Evolutionary conservation across 2,113 vertebrate genomes (phyloP), one percentile per base, ranked within the genome.

Genomic region (Boleophthalmus pectinirostris): DNA sequence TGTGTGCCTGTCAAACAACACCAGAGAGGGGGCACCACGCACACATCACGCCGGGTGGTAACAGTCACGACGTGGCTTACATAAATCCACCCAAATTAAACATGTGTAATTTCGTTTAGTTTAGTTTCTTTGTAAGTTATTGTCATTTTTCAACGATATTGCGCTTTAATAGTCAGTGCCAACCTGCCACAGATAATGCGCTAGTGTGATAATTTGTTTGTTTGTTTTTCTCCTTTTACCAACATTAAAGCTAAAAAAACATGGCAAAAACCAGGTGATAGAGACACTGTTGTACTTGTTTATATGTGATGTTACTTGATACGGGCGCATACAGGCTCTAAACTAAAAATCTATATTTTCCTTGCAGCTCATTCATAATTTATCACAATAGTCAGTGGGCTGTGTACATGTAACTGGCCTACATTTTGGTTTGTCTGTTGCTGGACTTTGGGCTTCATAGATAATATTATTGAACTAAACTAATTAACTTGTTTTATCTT

Each of bases 1-100:
- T 33, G 16, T 7, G 60, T 10, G 25, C 18, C 29, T 38, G 61
- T 64, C 29, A 38, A 64, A 38, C 61, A 64, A 0, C 29, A 58
- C 11, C 53, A 4, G 18, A 24, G 18, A 16, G 60, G 33, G 29
- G 25, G 60, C 16, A 20, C 7, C 60, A 12, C 12, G 23, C 54
- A 14, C n/a, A 2, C 33, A 15, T 10, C 29, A 29, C 60, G 12
- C 60, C 5, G 57, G 57, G 24, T 29, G 24, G 57, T 54, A 21
- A 14, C 29, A 64, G 29, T 64, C 61, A 64, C 61, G 61, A 64
- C 33, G 18, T 64, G 61, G 18, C 18, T 43, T 64, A 13, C n/a
- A 12, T 5, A 38, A 64, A 64, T 38, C 33, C 20, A 38, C 16
- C 33, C 2, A 18, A 16, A 3, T 4, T 4, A 29, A 24, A 60